These are phyloP conservation scores for Altica lythri DNA, from an alignment of 2,888 invertebrate species.

Conservation along the genomic window DNA sequence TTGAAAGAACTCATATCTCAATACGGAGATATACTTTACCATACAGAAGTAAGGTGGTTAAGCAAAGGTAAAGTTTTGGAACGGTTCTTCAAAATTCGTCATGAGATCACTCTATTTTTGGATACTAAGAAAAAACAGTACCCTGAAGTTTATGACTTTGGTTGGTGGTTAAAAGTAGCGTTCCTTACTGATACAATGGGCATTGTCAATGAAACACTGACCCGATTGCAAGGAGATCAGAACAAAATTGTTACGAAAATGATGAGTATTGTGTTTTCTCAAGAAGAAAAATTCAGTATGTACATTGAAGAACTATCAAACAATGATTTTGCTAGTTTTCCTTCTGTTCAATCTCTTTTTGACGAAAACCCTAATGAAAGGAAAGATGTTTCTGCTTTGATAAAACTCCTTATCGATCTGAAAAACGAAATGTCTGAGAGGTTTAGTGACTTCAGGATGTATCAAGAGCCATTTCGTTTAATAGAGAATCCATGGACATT, in stretches of 20 bases:
- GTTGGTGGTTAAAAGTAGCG: background rate
- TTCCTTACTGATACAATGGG: background rate
- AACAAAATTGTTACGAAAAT: background rate
- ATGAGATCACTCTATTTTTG: background rate
- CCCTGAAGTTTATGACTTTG: background rate
- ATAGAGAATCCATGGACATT: constrained; percentile 7
- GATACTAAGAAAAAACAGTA: background rate
- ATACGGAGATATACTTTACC: no score
- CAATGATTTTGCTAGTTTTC: no score
- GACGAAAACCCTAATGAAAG: no score
- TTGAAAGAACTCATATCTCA: constrained; percentile 4
- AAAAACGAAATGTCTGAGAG: constrained; percentile 8
- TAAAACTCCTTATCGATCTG: background rate
- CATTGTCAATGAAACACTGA: constrained; percentile 4
- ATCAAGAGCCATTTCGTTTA: background rate
- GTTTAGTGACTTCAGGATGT: constrained; percentile 5
- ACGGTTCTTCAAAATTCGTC: background rate
- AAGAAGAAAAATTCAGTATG: background rate
- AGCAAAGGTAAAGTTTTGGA: no score
- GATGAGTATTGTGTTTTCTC: constrained; percentile 1
- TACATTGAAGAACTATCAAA: constrained; percentile 1
- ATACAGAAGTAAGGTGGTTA: no score
- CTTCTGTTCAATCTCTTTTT: no score
- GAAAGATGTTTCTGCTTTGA: constrained; percentile 2
- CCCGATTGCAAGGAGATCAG: background rate